Percentiles rank a stretch among this genome's conserved stretches.
phyloP scores from a whole-genome alignment of 1,140 invertebrate genomes.

The Drosophila pruinosa region DNA sequence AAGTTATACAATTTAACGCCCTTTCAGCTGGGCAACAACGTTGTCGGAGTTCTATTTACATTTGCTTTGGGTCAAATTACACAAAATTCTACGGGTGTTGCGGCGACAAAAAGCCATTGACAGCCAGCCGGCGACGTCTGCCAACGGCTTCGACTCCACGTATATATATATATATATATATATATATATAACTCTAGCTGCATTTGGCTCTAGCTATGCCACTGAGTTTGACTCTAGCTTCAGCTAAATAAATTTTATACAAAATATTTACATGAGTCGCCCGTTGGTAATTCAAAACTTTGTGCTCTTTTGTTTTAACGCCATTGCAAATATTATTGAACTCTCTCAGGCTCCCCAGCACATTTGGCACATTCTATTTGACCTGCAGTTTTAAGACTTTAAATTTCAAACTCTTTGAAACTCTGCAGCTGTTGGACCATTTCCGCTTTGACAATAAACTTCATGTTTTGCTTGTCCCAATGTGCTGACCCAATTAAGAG shows the following conservation, averaged over 20 bases:
- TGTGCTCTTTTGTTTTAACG: conserved; percentile 57
- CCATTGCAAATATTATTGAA: conserved; percentile 68
- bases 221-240: not conserved
- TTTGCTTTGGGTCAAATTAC: conserved; percentile 82
- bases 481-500: conserved; percentile 66
- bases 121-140: conserved; percentile 51
- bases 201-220: not conserved
- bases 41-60: conserved; percentile 77
- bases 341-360: conserved; percentile 3
- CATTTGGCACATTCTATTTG: not conserved
- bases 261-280: conserved; percentile 61
- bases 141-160: conserved; percentile 26
- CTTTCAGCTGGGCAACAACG: conserved; percentile 62
- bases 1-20: conserved; percentile 82
- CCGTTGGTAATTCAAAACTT: conserved; percentile 70
- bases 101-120: conserved; percentile 75
- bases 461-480: conserved; percentile 12
- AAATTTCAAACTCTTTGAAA: conserved; percentile 38
- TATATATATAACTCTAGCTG: too few species aligned
- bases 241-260: conserved; percentile 68
- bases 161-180: too few species aligned
- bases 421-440: not conserved
- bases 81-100: conserved; percentile 81
- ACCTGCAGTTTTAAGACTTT: conserved; percentile 33
- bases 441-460: conserved; percentile 20